phyloP scores from a whole-genome alignment of 1,140 invertebrate genomes.

The Pentalonia nigronervosa region DNA sequence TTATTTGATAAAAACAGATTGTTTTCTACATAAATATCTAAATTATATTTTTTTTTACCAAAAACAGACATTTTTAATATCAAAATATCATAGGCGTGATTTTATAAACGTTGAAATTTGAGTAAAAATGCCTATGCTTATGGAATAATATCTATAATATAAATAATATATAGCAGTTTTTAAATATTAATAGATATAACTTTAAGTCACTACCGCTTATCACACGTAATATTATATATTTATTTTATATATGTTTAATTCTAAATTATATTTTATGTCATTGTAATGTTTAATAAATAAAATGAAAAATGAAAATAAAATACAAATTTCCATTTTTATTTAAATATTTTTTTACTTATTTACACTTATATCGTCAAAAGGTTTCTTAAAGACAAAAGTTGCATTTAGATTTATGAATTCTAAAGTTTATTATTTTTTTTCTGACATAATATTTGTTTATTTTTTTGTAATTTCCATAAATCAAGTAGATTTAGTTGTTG shows the following conservation, averaged over 20 bases:
- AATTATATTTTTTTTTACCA: too few relatives aligned
- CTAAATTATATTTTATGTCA: background rate
- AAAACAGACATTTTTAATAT: too few relatives aligned
- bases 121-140: background rate
- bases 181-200: too few relatives aligned
- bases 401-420: background rate
- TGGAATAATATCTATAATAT: background rate
- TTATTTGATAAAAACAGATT: too few relatives aligned
- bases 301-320: background rate
- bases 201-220: background rate
- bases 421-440: background rate
- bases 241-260: background rate
- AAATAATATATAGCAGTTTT: too few relatives aligned
- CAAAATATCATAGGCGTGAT: too few relatives aligned
- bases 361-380: background rate
- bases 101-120: too few relatives aligned
- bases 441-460: background rate
- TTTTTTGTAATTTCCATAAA: slow-evolving; percentile 9
- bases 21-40: too few relatives aligned
- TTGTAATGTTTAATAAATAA: background rate
- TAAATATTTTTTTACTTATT: background rate
- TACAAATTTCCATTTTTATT: background rate
- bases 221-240: background rate
- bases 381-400: background rate
- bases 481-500: background rate